Base-by-base conservation (phyloP, 2,888 invertebrate species). In the Volucella zonaria region DNA sequence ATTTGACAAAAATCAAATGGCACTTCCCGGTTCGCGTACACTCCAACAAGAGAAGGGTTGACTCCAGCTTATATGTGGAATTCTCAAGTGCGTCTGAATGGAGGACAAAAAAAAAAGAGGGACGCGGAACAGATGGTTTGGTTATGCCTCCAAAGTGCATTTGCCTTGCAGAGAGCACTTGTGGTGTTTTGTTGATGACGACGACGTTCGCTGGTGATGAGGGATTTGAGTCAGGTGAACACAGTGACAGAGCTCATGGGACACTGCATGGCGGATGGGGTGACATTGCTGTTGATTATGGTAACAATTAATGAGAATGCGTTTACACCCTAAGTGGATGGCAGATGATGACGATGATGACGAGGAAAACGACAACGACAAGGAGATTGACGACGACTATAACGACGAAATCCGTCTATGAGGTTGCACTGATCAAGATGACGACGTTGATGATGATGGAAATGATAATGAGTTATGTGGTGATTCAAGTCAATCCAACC, bases 221-320 rank as follows among this genome's bases (percentile, higher is more conserved):
- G 45, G n/a, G 43, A 11, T 38, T 15, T 1, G n/a, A 38, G 1
- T 58, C 58, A 67, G 49, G 59, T 51, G 56, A 58, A 43, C 54
- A 1, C 18, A 11, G 59, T 15, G 42, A n/a, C 43, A 59, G 18
- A 6, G 11, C 56, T 54, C 45, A 8, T 11, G 42, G 38, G 49
- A 49, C 31, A 15, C 15, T 43, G 9, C 38, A 47, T 31, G 40
- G 18, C 23, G 51, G 9, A n/a, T 43, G 14, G 42, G 51, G 47
- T 70, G 79, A 70, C 74, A 74, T 79, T 58, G 68, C 79, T 66
- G 80, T 61, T 76, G 75, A 85, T 75, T 64, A 58, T 66, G 75
- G 80, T 38, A 75, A 85, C 83, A 80, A 85, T 80, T 80, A 80
- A 76, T 80, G 80, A 80, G 76, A 56, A 76, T 80, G 56, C 67